Conservation (phyloP, 2,888 invertebrate species). For the Neuroscelio doddi region DNA sequence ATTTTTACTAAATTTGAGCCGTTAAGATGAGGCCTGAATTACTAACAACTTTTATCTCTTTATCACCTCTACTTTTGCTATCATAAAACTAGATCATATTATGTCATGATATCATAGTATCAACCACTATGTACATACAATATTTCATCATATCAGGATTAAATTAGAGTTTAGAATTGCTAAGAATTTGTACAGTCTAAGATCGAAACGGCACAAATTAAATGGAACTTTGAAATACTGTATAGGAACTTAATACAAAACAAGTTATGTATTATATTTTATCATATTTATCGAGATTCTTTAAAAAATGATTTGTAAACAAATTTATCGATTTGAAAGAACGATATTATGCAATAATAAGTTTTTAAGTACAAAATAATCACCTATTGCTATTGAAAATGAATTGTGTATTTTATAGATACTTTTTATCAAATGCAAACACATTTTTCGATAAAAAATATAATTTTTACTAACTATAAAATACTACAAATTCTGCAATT, state of each 20-base stretch:
- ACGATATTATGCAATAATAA: too few species aligned
- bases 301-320: too few species aligned
- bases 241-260: too few species aligned
- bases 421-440: too few species aligned
- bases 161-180: neutral
- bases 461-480: neutral
- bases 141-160: constrained; percentile 4
- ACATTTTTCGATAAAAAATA: neutral
- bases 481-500: neutral
- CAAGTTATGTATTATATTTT: neutral
- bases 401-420: too few species aligned
- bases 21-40: neutral
- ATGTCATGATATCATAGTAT: neutral
- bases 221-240: neutral
- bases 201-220: constrained; percentile 1
- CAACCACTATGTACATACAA: constrained; percentile 10
- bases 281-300: too few species aligned
- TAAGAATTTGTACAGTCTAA: constrained; percentile 1
- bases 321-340: too few species aligned
- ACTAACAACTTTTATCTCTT: neutral
- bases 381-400: too few species aligned
- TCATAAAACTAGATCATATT: constrained; percentile 4
- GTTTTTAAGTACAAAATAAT: too few species aligned
- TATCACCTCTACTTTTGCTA: neutral
- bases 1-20: neutral